Percentiles rank a stretch among this genome's conserved stretches.
Conservation (phyloP, 2,797 vertebrate genomes). For the Eremophila alpestris region DNA sequence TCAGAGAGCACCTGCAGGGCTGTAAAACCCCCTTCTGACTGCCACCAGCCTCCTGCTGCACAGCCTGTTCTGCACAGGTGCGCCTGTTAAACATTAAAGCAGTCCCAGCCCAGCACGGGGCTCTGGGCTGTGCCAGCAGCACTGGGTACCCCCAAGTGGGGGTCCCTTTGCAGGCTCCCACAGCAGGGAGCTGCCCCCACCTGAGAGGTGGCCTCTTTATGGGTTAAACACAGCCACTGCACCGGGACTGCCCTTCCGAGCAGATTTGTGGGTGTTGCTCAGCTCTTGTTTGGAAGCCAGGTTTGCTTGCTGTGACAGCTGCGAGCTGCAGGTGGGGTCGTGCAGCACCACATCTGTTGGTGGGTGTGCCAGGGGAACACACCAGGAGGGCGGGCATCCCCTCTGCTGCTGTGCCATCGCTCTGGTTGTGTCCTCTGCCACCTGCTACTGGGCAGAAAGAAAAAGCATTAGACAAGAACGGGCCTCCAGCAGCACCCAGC, state of each 20-base stretch:
- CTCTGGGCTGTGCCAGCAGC: background rate
- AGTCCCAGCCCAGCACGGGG: background rate
- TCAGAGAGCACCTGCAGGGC: accelerated
- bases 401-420: accelerated
- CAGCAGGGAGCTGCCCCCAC: background rate
- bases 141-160: background rate
- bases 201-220: accelerated
- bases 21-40: background rate
- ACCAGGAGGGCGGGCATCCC: accelerated
- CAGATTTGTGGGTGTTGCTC: background rate
- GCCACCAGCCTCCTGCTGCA: background rate
- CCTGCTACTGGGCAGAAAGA: background rate
- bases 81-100: slow-evolving; percentile 15
- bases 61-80: background rate
- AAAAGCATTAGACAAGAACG: accelerated
- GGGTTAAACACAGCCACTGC: background rate
- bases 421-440: background rate
- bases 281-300: background rate
- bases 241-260: background rate
- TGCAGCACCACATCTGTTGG: accelerated
- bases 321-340: background rate
- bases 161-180: background rate
- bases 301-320: background rate
- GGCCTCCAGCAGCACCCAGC: background rate
- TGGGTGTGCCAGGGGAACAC: accelerated